Conservation (phyloP, 1,140 invertebrate species). For the Drosophila teissieri region DNA sequence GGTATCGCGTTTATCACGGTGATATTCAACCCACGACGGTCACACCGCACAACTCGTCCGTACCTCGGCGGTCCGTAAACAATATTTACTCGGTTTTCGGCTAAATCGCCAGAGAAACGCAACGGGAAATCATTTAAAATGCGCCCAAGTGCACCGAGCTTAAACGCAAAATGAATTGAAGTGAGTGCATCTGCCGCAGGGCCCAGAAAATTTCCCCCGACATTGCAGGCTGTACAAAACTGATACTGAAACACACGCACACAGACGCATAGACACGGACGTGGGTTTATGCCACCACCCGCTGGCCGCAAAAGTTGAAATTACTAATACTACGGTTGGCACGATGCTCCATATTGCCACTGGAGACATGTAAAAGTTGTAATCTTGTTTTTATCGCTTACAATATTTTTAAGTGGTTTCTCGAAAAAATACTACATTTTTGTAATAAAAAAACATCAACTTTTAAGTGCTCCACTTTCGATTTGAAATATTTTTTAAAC, state of each 20-base stretch:
- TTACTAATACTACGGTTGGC: conserved; percentile 42
- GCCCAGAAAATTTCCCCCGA: conserved; percentile 44
- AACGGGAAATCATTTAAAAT: conserved; percentile 61
- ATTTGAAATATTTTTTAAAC: neutral
- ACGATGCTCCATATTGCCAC: conserved; percentile 26
- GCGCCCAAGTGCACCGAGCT: conserved; percentile 59
- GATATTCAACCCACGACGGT: neutral
- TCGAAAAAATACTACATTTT: neutral
- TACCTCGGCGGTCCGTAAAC: conserved; percentile 32
- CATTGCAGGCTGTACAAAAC: conserved; percentile 70
- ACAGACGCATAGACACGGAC: conserved; percentile 7
- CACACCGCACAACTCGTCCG: conserved; percentile 5
- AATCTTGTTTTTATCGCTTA: neutral
- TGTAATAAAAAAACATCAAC: neutral
- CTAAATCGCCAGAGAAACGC: conserved; percentile 43
- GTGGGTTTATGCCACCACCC: conserved; percentile 30
- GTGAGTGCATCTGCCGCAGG: conserved; percentile 57
- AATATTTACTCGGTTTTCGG: conserved; percentile 60
- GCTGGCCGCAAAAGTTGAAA: conserved; percentile 23
- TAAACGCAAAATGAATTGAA: conserved; percentile 66
- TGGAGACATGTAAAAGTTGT: neutral
- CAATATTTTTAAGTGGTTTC: neutral
- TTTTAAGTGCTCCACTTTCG: neutral
- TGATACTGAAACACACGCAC: conserved; percentile 40
- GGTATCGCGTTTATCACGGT: neutral